A percentile compares a stretch with the other conserved stretches of the same genome.
These are phyloP conservation scores for Serilophus lunatus DNA, from an alignment of 2,113 vertebrate species.

Conservation along the genomic window DNA sequence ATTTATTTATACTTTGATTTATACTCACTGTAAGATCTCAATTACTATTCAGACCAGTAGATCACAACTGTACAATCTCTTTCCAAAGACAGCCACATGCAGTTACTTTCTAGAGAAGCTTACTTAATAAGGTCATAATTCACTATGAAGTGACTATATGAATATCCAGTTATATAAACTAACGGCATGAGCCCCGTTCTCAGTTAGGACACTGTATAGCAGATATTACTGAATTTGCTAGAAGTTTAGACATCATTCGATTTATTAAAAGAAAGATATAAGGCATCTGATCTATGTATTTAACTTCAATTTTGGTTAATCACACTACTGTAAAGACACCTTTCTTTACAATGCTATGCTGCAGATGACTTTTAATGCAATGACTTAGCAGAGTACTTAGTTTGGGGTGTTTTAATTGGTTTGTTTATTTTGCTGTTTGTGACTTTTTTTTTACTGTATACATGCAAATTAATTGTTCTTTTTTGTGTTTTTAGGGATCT, in stretches of 20 bases:
- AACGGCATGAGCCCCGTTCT: neutral
- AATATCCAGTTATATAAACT: neutral
- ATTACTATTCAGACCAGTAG: neutral
- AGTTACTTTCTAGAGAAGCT: neutral
- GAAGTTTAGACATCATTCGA: neutral
- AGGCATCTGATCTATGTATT: neutral
- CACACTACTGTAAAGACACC: neutral
- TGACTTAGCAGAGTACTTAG: neutral
- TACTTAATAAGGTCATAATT: neutral
- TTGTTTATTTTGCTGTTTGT: neutral
- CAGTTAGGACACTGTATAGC: neutral
- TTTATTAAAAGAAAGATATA: neutral
- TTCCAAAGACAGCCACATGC: neutral
- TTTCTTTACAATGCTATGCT: neutral
- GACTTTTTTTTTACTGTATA: neutral
- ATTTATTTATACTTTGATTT: neutral
- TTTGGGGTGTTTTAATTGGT: neutral
- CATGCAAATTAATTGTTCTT: neutral
- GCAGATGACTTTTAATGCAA: neutral
- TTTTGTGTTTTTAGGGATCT: conserved; percentile 79
- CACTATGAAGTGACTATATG: neutral
- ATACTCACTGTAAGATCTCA: neutral
- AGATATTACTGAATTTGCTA: neutral
- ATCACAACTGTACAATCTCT: neutral
- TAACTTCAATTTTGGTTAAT: neutral